Conservation (phyloP, 2,797 vertebrate species). For the Falco rusticolus region DNA sequence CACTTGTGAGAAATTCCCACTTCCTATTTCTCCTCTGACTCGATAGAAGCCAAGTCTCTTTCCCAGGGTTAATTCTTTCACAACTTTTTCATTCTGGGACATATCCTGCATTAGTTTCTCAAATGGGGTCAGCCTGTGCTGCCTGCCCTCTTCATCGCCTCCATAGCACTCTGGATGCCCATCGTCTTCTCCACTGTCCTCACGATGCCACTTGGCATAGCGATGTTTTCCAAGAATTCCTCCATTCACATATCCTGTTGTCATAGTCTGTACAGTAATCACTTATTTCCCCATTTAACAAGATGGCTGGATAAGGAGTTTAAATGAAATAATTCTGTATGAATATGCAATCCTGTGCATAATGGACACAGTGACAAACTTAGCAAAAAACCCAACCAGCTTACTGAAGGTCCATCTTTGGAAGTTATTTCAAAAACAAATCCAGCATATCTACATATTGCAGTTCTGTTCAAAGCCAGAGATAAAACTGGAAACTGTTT, state of each 20-base stretch:
- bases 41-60: conserved; percentile 96
- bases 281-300: conserved; percentile 65
- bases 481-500: background rate
- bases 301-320: background rate
- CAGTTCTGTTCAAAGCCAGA: background rate
- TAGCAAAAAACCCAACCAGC: background rate
- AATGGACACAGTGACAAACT: background rate
- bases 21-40: conserved; percentile 93
- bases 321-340: background rate
- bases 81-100: conserved; percentile 93
- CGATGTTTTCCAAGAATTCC: conserved; percentile 74
- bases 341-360: background rate
- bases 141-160: conserved; percentile 80
- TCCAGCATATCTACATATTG: background rate
- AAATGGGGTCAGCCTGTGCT: conserved; percentile 86
- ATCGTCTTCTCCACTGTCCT: conserved; percentile 87
- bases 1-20: conserved; percentile 97
- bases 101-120: conserved; percentile 93
- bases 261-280: conserved; percentile 84
- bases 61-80: conserved; percentile 92
- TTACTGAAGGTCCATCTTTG: background rate
- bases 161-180: conserved; percentile 43
- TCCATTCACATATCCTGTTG: conserved; percentile 85
- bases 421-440: background rate
- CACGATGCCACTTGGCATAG: conserved; percentile 81